A percentile compares a stretch with the other conserved stretches of the same genome.
These are phyloP conservation scores for Percopsis omiscomaycus DNA, from an alignment of 2,797 vertebrate species.

Conservation along the genomic window DNA sequence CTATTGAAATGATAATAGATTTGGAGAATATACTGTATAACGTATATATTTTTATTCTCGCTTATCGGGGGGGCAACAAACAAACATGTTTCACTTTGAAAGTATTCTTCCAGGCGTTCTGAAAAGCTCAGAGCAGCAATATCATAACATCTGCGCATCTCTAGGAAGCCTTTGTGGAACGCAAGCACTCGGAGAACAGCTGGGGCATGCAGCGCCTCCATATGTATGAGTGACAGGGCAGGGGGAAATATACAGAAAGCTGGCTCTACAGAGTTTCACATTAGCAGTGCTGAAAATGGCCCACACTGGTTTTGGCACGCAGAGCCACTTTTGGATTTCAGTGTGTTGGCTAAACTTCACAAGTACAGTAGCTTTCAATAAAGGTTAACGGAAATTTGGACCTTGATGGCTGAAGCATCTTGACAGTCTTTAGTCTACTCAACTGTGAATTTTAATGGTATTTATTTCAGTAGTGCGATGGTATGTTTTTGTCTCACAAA, in stretches of 20 bases:
- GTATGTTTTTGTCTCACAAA: too few relatives aligned
- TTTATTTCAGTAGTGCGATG: too few relatives aligned
- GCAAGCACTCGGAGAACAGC: conserved; percentile 51
- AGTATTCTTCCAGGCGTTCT: conserved; percentile 27
- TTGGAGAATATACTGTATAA: too few relatives aligned
- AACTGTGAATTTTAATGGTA: not conserved
- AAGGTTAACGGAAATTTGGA: too few relatives aligned
- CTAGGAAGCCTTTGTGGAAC: conserved; percentile 52
- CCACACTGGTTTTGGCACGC: conserved; percentile 19
- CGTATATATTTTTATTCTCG: too few relatives aligned
- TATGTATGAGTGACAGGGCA: conserved; percentile 61
- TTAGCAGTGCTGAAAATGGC: conserved; percentile 20
- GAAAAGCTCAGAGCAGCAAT: conserved; percentile 48
- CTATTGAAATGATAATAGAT: too few relatives aligned
- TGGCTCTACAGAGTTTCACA: conserved; percentile 47
- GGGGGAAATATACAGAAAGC: conserved; percentile 48
- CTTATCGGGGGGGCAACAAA: too few relatives aligned
- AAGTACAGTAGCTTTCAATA: conserved; percentile 7
- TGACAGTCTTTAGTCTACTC: not conserved
- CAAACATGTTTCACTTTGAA: conserved; percentile 37
- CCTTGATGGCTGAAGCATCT: too few relatives aligned
- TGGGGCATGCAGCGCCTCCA: conserved; percentile 56
- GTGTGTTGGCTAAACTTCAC: conserved; percentile 28
- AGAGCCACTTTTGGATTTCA: conserved; percentile 29
- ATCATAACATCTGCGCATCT: conserved; percentile 52